A percentile compares a stretch with the other conserved stretches of the same genome.
Conservation (phyloP, 2,113 vertebrate species). For the Gorsachius goisagi region DNA sequence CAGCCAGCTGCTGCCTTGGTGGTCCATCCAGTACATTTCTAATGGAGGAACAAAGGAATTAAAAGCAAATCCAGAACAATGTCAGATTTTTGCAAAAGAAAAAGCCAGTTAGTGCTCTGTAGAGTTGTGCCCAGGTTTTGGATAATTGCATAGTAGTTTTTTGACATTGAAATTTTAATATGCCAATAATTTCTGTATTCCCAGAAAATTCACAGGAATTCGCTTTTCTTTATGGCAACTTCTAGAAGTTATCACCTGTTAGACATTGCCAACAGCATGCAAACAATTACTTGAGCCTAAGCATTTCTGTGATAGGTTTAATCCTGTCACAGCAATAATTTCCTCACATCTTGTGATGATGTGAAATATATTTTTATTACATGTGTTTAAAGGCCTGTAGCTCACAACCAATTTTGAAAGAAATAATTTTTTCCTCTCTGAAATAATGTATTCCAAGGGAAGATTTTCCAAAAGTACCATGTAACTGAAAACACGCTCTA, state of each 20-base stretch:
- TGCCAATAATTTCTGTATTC: background rate
- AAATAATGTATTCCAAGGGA: background rate
- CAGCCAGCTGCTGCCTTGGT: slow-evolving; percentile 10
- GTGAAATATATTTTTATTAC: background rate
- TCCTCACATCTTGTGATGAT: background rate
- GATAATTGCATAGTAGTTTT: background rate
- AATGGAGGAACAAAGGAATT: background rate
- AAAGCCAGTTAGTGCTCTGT: background rate
- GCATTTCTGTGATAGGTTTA: background rate
- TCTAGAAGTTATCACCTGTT: background rate
- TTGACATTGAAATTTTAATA: background rate
- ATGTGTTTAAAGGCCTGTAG: background rate
- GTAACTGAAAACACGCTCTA: background rate
- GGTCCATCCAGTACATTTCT: background rate
- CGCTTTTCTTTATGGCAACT: background rate
- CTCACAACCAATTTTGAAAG: background rate
- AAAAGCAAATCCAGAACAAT: background rate
- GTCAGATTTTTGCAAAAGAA: background rate
- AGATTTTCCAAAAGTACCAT: background rate
- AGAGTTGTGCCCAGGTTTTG: background rate
- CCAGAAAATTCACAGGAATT: background rate
- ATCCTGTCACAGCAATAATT: background rate
- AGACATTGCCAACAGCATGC: background rate
- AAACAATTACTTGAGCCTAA: background rate
- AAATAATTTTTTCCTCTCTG: background rate